Percentiles rank a stretch among this genome's conserved stretches.
These are phyloP conservation scores for Mimas tiliae DNA, from an alignment of 2,888 invertebrate genomes.

Conservation along the genomic window DNA sequence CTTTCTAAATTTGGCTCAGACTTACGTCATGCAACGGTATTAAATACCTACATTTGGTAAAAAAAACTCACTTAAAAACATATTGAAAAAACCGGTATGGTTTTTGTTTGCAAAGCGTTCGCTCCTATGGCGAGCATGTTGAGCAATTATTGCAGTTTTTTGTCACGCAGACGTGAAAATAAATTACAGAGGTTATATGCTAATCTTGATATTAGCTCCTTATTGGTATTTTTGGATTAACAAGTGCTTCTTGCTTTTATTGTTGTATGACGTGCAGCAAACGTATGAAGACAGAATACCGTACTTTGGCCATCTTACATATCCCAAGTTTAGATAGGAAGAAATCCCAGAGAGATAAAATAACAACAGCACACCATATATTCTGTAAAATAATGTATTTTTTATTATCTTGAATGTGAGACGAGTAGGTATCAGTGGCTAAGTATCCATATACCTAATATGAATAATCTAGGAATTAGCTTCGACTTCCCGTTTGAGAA, in stretches of 20 bases:
- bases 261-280: background rate
- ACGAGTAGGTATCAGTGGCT: too few relatives aligned
- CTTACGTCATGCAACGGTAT: slow-evolving; percentile 44
- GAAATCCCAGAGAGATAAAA: too few relatives aligned
- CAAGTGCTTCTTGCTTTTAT: background rate
- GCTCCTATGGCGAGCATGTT: background rate
- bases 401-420: too few relatives aligned
- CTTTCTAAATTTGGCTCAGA: slow-evolving; percentile 42
- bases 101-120: slow-evolving; percentile 20
- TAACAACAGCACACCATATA: too few relatives aligned
- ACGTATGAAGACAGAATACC: too few relatives aligned
- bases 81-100: slow-evolving; percentile 23
- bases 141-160: slow-evolving; percentile 11
- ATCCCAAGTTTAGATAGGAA: too few relatives aligned
- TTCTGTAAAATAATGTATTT: too few relatives aligned
- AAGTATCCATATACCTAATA: too few relatives aligned
- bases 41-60: slow-evolving; percentile 26
- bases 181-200: background rate
- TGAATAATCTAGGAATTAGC: too few relatives aligned
- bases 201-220: background rate
- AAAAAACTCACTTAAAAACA: slow-evolving; percentile 17
- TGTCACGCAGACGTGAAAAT: background rate
- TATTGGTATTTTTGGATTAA: background rate
- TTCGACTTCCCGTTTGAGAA: too few relatives aligned
- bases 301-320: too few relatives aligned